phyloP scores from a whole-genome alignment of 2,888 invertebrate species.

The Luperina testacea region DNA sequence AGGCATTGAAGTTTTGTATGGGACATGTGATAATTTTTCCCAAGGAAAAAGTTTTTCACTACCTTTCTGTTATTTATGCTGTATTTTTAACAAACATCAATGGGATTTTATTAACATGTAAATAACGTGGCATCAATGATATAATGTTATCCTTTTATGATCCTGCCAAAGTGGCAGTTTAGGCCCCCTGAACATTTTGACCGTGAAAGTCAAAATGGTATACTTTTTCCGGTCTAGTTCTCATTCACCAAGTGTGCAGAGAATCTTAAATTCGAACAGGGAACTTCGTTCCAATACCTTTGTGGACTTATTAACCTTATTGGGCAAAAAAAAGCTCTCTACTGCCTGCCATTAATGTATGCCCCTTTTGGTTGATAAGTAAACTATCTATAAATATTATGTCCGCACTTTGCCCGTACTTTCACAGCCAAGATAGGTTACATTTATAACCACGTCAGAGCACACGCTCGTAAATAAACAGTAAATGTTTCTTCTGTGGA shows the following conservation, averaged over 20 bases:
- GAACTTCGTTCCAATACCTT: not conserved
- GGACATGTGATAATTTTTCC: no score
- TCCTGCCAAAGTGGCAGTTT: no score
- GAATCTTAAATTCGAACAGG: no score
- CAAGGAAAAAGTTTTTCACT: no score
- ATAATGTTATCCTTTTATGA: no score
- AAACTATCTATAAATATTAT: not conserved
- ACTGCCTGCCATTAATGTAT: constrained; percentile 14
- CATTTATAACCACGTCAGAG: not conserved
- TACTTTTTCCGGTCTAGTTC: no score
- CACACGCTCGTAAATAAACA: not conserved
- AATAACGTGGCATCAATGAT: not conserved
- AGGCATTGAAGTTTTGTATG: no score
- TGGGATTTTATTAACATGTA: not conserved
- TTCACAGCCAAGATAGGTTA: not conserved
- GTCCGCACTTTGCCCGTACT: not conserved
- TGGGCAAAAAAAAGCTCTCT: constrained; percentile 41
- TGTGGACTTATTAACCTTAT: not conserved
- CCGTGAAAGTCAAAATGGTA: no score
- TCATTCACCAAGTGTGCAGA: no score
- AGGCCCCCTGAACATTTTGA: no score
- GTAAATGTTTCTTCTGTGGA: constrained; percentile 9
- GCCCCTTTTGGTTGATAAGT: constrained; percentile 28
- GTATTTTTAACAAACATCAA: not conserved
- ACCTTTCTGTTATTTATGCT: no score